Percentiles rank a stretch among this genome's conserved stretches.
Evolutionary conservation across 2,113 vertebrate genomes (phyloP).

Genomic region (Hydrochoerus hydrochaeris): DNA sequence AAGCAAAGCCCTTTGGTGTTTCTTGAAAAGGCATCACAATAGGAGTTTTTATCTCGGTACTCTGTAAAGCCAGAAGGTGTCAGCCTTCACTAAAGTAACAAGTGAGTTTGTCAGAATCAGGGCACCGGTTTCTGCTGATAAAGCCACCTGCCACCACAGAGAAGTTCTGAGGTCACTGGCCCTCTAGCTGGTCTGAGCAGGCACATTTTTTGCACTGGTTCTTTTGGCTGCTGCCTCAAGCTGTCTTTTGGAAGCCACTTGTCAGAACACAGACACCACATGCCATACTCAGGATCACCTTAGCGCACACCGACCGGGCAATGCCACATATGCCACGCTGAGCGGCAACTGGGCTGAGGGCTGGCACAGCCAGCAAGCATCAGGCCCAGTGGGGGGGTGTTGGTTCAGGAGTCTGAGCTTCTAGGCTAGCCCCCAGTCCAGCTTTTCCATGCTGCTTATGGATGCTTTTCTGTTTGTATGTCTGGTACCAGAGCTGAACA

Average conservation of each 20-base stretch:
- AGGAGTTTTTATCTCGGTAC: conserved; percentile 2
- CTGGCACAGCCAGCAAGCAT: neutral
- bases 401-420: conserved; percentile 65
- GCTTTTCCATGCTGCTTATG: conserved; percentile 72
- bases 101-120: neutral
- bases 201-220: neutral
- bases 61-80: neutral
- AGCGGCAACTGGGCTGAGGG: neutral
- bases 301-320: fast-evolving
- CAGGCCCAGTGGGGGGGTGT: conserved; percentile 52
- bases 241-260: neutral
- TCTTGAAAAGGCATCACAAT: neutral
- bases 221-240: neutral
- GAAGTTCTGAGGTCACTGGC: neutral
- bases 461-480: conserved; percentile 65
- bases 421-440: conserved; percentile 64
- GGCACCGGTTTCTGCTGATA: conserved; percentile 42
- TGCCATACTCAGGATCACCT: fast-evolving
- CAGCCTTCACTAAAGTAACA: neutral
- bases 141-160: neutral
- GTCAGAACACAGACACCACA: neutral
- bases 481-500: conserved; percentile 45
- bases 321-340: fast-evolving
- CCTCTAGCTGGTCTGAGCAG: neutral
- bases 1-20: neutral